Percentiles rank a stretch among this genome's conserved stretches.
phyloP scores from a whole-genome alignment of 2,888 invertebrate genomes.

The Noctua fimbriata region DNA sequence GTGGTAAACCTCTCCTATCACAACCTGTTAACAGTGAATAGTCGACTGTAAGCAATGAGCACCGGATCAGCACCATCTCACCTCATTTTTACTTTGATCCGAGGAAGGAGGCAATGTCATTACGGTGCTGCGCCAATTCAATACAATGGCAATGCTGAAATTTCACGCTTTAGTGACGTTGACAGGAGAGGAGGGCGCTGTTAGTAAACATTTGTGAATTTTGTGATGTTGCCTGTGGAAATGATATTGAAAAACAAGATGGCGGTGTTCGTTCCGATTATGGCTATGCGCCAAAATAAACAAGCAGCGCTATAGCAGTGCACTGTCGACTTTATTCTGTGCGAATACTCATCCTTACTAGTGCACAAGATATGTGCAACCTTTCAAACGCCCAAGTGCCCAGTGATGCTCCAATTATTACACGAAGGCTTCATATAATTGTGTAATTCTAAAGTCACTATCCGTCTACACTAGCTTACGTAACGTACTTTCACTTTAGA shows the following conservation, averaged over 20 bases:
- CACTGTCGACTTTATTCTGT: not conserved
- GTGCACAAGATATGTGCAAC: slow-evolving; percentile 29
- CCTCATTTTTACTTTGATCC: not conserved
- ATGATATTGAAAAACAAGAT: not conserved
- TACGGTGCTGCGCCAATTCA: not conserved
- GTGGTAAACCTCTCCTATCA: not conserved
- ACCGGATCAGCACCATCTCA: not conserved
- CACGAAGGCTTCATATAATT: slow-evolving; percentile 48
- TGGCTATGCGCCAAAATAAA: not conserved
- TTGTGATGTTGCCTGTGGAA: not conserved
- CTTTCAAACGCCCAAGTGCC: slow-evolving; percentile 19
- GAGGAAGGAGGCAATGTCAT: not conserved
- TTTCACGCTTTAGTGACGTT: not conserved
- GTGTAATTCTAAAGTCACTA: slow-evolving; percentile 43
- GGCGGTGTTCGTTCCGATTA: not conserved
- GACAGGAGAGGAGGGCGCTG: not conserved
- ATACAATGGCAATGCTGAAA: not conserved
- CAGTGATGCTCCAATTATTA: slow-evolving; percentile 56
- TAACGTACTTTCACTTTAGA: slow-evolving; percentile 59
- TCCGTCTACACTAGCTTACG: slow-evolving; percentile 8
- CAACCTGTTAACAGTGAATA: not conserved
- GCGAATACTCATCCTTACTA: not conserved
- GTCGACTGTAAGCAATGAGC: not conserved
- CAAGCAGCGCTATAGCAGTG: not conserved
- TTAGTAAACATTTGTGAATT: not conserved